phyloP scores from a whole-genome alignment of 2,113 vertebrate species.

The Phainopepla nitens region DNA sequence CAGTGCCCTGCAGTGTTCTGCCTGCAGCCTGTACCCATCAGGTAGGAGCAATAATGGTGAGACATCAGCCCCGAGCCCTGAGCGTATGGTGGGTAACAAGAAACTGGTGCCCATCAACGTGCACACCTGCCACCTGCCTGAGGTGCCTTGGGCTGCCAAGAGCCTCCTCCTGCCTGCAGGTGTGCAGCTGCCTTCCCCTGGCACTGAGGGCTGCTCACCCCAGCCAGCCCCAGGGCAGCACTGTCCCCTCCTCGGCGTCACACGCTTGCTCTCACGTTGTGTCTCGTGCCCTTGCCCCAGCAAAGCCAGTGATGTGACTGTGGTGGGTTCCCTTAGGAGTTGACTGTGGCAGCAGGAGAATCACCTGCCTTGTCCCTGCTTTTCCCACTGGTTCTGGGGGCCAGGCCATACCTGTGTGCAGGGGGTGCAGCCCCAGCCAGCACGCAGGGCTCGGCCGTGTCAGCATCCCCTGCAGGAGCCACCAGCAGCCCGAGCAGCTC shows the following conservation, averaged over 20 bases:
- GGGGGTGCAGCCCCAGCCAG: neutral
- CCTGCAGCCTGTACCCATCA: neutral
- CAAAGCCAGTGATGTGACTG: neutral
- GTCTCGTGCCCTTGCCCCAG: neutral
- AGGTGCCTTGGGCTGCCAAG: neutral
- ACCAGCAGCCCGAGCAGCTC: neutral
- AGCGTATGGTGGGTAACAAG: accelerated
- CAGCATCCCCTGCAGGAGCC: neutral
- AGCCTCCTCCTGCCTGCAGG: neutral
- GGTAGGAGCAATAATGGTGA: neutral
- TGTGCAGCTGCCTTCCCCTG: neutral
- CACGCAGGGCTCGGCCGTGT: accelerated
- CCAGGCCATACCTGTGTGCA: accelerated
- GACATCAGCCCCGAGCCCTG: neutral
- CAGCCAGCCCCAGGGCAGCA: accelerated
- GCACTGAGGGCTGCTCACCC: neutral
- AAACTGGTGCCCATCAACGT: accelerated
- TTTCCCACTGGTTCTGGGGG: accelerated
- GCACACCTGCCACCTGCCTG: neutral
- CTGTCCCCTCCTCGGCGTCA: neutral
- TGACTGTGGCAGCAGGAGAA: accelerated
- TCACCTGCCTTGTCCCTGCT: accelerated
- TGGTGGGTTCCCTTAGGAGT: neutral
- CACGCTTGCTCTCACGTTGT: accelerated
- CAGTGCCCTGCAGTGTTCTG: neutral